Conservation (phyloP, 2,113 vertebrate genomes). For the Leptodactylus fuscus region DNA sequence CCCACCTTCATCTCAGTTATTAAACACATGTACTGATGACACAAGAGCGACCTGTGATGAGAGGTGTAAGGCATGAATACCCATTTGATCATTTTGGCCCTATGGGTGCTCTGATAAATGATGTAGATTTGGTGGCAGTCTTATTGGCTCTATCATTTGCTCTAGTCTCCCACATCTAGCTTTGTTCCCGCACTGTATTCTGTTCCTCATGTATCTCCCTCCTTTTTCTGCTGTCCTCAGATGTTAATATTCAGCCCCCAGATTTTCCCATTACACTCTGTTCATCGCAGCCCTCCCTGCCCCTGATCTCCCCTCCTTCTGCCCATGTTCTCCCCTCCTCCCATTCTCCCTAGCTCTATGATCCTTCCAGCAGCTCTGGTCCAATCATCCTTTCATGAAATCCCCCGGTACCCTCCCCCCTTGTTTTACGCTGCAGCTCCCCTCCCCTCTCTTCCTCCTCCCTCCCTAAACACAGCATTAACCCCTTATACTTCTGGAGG, state of each 20-base stretch:
- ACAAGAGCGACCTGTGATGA: too few species aligned
- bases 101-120: too few species aligned
- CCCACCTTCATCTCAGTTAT: too few species aligned
- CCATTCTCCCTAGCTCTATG: neutral
- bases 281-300: neutral
- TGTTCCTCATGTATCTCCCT: neutral
- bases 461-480: neutral
- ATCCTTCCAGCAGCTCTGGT: neutral
- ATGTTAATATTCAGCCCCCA: neutral
- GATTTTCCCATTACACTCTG: neutral
- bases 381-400: conserved; percentile 11
- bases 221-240: neutral
- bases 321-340: neutral
- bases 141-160: neutral
- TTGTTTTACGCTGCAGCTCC: conserved; percentile 8
- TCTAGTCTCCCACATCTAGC: neutral
- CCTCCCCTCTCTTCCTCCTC: neutral
- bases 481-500: neutral
- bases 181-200: neutral
- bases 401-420: neutral
- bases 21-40: too few species aligned
- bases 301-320: neutral
- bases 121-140: too few species aligned
- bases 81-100: too few species aligned
- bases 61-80: too few species aligned